phyloP scores from a whole-genome alignment of 2,113 vertebrate genomes.

The Passer montanus region DNA sequence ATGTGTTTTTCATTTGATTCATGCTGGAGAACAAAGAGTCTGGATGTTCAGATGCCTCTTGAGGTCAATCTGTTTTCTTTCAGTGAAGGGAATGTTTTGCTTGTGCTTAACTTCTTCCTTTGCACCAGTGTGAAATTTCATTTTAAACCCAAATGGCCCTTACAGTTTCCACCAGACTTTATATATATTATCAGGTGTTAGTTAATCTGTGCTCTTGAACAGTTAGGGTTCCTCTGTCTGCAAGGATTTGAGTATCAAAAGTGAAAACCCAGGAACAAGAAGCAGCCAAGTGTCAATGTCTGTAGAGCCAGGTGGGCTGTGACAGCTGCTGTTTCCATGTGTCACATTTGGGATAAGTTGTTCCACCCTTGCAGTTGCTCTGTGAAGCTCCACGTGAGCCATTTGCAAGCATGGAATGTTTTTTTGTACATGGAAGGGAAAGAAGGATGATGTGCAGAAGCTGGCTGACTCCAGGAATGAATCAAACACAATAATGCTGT shows the following conservation, averaged over 20 bases:
- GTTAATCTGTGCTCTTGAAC: background rate
- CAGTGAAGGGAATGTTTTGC: slow-evolving; percentile 6
- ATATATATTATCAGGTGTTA: background rate
- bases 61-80: background rate
- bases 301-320: slow-evolving; percentile 24
- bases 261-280: background rate
- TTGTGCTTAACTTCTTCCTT: slow-evolving; percentile 23
- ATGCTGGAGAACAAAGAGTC: background rate
- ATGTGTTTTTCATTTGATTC: slow-evolving; percentile 37
- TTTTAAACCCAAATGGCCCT: slow-evolving; percentile 1
- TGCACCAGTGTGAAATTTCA: background rate
- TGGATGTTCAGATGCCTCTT: slow-evolving; percentile 13
- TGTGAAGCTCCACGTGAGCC: background rate
- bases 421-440: background rate
- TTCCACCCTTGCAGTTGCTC: background rate
- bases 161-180: background rate
- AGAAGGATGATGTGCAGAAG: background rate
- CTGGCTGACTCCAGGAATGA: background rate
- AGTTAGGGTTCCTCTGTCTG: background rate
- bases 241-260: background rate
- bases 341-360: background rate
- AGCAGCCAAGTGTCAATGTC: background rate
- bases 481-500: background rate
- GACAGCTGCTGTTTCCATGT: background rate
- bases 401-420: background rate